These are phyloP conservation scores for Fissipunctia ypsillon DNA, from an alignment of 2,888 invertebrate genomes.

Conservation along the genomic window DNA sequence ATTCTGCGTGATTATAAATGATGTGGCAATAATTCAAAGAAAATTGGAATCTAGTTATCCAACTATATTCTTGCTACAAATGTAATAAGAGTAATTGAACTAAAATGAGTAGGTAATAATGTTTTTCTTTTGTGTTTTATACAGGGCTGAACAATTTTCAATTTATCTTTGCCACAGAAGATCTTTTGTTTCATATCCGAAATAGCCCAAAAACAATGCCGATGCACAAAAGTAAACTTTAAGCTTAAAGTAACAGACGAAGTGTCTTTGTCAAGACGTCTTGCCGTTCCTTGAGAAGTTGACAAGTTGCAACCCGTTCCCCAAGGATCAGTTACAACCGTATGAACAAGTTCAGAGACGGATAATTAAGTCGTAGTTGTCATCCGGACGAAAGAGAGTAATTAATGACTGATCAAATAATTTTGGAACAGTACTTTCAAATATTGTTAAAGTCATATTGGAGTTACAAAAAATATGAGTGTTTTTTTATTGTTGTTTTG, in stretches of 20 bases:
- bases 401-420: conserved; percentile 36
- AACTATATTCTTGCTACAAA: conserved; percentile 8
- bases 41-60: conserved; percentile 3
- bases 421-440: conserved; percentile 2
- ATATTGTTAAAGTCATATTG: neutral
- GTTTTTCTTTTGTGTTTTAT: neutral
- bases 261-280: conserved; percentile 51
- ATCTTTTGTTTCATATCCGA: neutral
- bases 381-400: conserved; percentile 39
- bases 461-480: neutral
- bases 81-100: conserved; percentile 16
- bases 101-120: neutral
- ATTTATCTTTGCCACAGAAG: neutral
- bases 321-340: conserved; percentile 45
- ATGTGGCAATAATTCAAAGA: conserved; percentile 13
- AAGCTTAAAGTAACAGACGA: conserved; percentile 19
- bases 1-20: conserved; percentile 35
- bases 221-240: conserved; percentile 23
- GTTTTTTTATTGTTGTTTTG: neutral
- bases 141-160: neutral
- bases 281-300: conserved; percentile 45
- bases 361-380: conserved; percentile 65
- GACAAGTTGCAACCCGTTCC: conserved; percentile 50
- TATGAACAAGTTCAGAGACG: conserved; percentile 55
- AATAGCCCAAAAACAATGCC: conserved; percentile 17